Evolutionary conservation across 2,888 invertebrate species (phyloP).

Genomic region (Cosmia pyralina): DNA sequence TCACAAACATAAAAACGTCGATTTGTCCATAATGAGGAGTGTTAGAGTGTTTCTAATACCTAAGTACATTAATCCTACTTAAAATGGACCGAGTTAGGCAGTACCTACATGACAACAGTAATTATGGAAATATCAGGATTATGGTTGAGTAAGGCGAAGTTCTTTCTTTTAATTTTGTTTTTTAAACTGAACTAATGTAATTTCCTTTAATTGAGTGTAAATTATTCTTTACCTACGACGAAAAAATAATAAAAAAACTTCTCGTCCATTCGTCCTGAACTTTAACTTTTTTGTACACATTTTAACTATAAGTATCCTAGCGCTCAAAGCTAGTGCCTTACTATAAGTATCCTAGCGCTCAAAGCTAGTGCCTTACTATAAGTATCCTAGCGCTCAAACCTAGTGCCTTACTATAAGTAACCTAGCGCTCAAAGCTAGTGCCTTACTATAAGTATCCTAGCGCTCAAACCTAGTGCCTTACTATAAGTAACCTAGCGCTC

Average conservation of each 20-base stretch:
- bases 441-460: conserved; percentile 11
- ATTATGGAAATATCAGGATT: not conserved
- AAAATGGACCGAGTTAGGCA: not conserved
- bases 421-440: too few species aligned
- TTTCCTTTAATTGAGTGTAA: not conserved
- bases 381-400: too few species aligned
- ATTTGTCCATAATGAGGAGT: conserved; percentile 9
- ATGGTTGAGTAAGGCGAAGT: not conserved
- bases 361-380: not conserved
- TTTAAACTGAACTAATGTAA: not conserved
- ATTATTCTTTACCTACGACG: not conserved
- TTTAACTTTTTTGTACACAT: not conserved
- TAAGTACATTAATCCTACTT: not conserved
- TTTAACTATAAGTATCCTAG: not conserved
- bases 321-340: too few species aligned
- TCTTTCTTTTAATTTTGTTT: not conserved
- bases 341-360: too few species aligned
- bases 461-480: not conserved
- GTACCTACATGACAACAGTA: not conserved
- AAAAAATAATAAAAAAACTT: too few species aligned
- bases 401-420: not conserved
- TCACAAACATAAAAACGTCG: conserved; percentile 14
- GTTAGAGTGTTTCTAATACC: not conserved
- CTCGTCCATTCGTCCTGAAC: too few species aligned
- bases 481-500: too few species aligned